Evolutionary conservation across 2,888 invertebrate genomes (phyloP), one percentile per base, ranked within the genome.

Genomic region (Leptinotarsa haldemani): DNA sequence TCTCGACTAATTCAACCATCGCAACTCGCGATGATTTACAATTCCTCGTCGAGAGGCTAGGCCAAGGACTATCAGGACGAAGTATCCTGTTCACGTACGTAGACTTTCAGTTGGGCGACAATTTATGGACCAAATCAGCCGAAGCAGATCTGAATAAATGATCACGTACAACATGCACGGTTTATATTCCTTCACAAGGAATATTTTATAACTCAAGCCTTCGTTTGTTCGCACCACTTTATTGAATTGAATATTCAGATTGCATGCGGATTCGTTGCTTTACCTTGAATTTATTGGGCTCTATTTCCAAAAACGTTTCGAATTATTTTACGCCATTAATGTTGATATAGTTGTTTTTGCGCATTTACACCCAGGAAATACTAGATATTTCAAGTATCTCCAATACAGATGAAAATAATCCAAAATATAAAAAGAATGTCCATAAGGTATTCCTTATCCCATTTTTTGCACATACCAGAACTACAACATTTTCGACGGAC

Each of bases 1-100:
- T 20, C 58, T 58, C 22, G 5, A 58, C 22, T 58, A 58, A 58
- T 58, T 12, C 58, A 58, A 13, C 15, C 15, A 20, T 12, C 22
- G 58, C 58, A 58, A 22, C 58, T 22, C 52, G 4, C 58, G 25
- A 61, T 61, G 61, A 61, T 61, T 61, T 40, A 61, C 7, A 30
- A 61, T 30, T 61, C 30, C 30, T 30, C 61, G 30, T 5, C 25
- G 40, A 61, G 61, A 61, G 50, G 70, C 65, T 70, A 65, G 53
- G 65, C 58, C 65, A 56, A 65, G 70, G 56, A 46, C 70, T 46
- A 65, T 20, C 53, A 61, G 56, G 63, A 63, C 61, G 50, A 69
- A 63, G 63, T 63, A 69, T 69, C 48, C 63, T 61, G 61, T 61
- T 61, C 61, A 61, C 61, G 61, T 56, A 22, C 56, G 56, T 56